Evolutionary conservation across 2,113 vertebrate genomes (phyloP).

Genomic region (Periophthalmodon schlosseri): DNA sequence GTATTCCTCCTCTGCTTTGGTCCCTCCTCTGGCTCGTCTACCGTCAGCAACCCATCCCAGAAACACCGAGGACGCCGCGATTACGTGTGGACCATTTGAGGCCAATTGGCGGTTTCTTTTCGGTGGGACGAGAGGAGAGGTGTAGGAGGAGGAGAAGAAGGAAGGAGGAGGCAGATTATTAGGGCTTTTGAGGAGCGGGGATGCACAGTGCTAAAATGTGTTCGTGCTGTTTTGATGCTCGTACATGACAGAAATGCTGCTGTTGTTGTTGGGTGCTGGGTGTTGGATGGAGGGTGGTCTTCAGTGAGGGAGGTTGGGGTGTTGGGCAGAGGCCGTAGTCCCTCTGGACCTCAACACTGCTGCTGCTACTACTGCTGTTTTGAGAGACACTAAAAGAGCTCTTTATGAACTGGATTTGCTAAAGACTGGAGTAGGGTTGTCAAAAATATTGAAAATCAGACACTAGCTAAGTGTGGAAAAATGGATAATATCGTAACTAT

Average conservation of each 20-base stretch:
- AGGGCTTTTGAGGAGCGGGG: conserved; percentile 48
- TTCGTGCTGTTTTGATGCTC: conserved; percentile 59
- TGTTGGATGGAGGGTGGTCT: conserved; percentile 23
- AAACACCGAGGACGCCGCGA: conserved; percentile 57
- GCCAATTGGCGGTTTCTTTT: conserved; percentile 72
- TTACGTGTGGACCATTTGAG: conserved; percentile 76
- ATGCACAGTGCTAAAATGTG: conserved; percentile 46
- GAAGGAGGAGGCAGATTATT: conserved; percentile 51
- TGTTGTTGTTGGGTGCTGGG: conserved; percentile 18
- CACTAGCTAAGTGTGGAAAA: too few relatives aligned
- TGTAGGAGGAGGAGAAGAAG: too few relatives aligned
- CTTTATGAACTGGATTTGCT: conserved; percentile 19
- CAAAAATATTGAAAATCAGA: too few relatives aligned
- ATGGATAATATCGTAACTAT: too few relatives aligned
- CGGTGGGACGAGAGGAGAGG: conserved; percentile 32
- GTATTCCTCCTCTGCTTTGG: conserved; percentile 48
- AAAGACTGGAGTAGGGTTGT: not conserved
- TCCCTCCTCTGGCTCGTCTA: conserved; percentile 25
- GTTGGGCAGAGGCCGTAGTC: conserved; percentile 26
- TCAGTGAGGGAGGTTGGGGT: conserved; percentile 43
- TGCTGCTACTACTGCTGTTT: conserved; percentile 36
- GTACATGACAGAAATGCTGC: conserved; percentile 62
- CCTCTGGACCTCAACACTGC: conserved; percentile 15
- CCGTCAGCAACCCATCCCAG: conserved; percentile 21
- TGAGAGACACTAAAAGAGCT: conserved; percentile 47